Evolutionary conservation across 2,888 invertebrate species (phyloP).

Genomic region (Lasioglossum villosulum): DNA sequence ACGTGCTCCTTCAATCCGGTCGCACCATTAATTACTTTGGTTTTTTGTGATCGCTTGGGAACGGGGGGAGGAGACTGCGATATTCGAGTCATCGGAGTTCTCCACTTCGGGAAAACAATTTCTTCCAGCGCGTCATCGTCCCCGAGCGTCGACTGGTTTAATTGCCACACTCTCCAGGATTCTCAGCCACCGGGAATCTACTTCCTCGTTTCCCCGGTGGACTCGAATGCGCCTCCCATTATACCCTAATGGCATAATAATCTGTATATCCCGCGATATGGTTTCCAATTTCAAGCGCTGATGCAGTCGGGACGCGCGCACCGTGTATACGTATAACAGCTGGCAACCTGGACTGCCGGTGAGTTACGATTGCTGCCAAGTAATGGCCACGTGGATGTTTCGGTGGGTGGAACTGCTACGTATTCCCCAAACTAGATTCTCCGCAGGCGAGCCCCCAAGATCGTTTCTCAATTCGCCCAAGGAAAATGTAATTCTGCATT

Average conservation of each 20-base stretch:
- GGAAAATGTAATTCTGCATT: constrained; percentile 50
- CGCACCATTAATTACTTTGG: constrained; percentile 64
- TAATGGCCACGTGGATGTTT: constrained; percentile 68
- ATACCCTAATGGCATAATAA: constrained; percentile 77
- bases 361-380: constrained; percentile 69
- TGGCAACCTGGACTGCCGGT: constrained; percentile 58
- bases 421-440: constrained; percentile 53
- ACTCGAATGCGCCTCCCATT: constrained; percentile 69
- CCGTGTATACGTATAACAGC: constrained; percentile 61
- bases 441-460: constrained; percentile 36
- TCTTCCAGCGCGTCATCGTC: constrained; percentile 58
- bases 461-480: constrained; percentile 53
- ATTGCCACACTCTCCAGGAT: constrained; percentile 63
- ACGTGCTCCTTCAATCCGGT: constrained; percentile 36
- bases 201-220: constrained; percentile 65
- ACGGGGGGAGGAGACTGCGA: constrained; percentile 6
- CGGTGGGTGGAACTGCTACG: constrained; percentile 41
- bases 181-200: constrained; percentile 63
- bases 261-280: constrained; percentile 76
- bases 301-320: constrained; percentile 66
- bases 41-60: constrained; percentile 21
- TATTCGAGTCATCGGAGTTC: constrained; percentile 36
- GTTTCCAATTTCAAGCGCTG: constrained; percentile 76
- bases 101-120: constrained; percentile 64
- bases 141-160: constrained; percentile 63